These are phyloP conservation scores for Callithrix jacchus DNA, from an alignment of 2,113 vertebrate species.

Conservation along the genomic window DNA sequence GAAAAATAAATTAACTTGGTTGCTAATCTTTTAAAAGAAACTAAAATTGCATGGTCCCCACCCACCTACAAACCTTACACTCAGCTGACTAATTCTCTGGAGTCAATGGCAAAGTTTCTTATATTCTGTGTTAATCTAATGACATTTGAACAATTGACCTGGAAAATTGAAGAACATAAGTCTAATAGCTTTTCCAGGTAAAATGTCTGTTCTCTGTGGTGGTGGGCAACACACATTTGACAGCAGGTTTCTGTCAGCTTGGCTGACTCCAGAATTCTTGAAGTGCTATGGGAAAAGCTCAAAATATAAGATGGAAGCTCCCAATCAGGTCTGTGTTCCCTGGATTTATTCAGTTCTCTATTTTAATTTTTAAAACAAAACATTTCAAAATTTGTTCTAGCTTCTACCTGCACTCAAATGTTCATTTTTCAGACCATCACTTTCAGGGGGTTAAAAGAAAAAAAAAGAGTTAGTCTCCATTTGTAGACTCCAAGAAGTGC, in stretches of 20 bases:
- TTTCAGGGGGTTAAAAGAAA: background rate
- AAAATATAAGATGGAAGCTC: background rate
- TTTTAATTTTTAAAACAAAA: background rate
- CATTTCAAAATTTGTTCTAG: background rate
- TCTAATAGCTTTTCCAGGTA: conserved; percentile 39
- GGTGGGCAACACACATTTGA: background rate
- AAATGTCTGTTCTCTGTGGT: background rate
- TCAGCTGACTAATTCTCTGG: background rate
- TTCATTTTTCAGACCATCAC: background rate
- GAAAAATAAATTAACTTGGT: background rate
- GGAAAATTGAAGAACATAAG: background rate
- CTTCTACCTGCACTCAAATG: background rate
- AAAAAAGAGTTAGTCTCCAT: background rate
- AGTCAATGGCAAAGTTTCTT: background rate
- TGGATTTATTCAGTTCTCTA: background rate
- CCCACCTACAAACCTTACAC: background rate
- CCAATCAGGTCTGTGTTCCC: background rate
- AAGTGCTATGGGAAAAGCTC: background rate
- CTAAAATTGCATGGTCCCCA: background rate
- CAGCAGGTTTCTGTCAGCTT: background rate
- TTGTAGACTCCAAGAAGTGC: background rate
- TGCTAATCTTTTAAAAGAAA: background rate
- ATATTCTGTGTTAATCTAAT: conserved; percentile 33
- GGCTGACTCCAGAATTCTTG: background rate
- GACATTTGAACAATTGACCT: conserved; percentile 50